These are phyloP conservation scores for Leptonema lineaticorne DNA, from an alignment of 1,140 invertebrate genomes.

Conservation along the genomic window DNA sequence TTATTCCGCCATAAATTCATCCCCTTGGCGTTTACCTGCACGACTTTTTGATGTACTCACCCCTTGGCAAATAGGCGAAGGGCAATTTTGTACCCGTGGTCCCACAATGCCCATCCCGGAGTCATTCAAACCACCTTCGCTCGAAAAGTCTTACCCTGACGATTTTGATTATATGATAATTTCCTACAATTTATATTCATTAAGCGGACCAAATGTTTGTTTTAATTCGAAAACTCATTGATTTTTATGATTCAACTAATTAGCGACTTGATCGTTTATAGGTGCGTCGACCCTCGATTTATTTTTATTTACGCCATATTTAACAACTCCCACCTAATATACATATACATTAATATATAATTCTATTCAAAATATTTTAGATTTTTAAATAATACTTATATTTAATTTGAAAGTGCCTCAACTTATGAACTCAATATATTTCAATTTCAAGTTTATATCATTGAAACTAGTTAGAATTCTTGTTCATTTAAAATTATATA, in stretches of 20 bases:
- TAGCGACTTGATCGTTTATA: conserved; percentile 6
- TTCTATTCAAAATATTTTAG: too few species aligned
- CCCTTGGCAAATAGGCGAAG: conserved; percentile 23
- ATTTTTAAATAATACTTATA: too few species aligned
- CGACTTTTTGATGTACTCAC: conserved; percentile 29
- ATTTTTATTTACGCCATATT: too few species aligned
- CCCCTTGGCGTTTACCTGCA: conserved; percentile 27
- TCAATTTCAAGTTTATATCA: too few species aligned
- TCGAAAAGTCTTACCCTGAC: neutral
- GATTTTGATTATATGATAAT: neutral
- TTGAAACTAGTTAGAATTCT: too few species aligned
- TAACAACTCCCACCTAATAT: too few species aligned
- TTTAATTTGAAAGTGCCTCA: too few species aligned
- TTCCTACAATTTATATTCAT: conserved; percentile 15
- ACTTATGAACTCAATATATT: neutral
- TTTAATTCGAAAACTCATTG: neutral
- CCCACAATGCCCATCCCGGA: neutral
- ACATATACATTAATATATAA: too few species aligned
- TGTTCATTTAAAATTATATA: too few species aligned
- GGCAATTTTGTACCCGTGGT: neutral
- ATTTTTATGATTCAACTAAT: conserved; percentile 6
- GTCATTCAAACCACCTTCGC: neutral
- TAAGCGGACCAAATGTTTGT: neutral
- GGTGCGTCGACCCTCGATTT: neutral
- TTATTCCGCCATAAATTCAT: conserved; percentile 31